Base-by-base conservation (phyloP, 1,140 invertebrate genomes). In the Triops cancriformis region DNA sequence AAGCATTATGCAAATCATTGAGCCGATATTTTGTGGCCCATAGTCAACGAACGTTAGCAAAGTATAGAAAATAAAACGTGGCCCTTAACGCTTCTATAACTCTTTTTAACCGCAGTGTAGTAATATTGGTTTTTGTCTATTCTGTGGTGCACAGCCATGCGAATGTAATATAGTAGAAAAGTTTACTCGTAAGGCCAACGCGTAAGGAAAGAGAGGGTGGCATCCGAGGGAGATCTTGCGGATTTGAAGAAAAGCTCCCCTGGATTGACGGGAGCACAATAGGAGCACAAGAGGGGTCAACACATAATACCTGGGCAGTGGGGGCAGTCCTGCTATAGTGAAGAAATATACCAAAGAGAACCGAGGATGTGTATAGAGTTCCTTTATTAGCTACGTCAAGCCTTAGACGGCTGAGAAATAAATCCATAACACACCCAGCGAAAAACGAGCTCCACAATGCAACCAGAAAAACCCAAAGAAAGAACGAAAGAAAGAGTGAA, bases 71-170 rank as follows among this genome's bases (percentile, higher is more conserved):
- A 64, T n/a, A n/a, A 64, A 18, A 23, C 51, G 51, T 18, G 51
- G 14, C 5, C 51, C 14, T 64, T 18, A n/a, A 23, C 51, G 18
- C 18, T 23, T 18, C 14, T 64, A 64, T 23, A 64, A 23, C 23
- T 64, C 18, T 64, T 64, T 18, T 64, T 64, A n/a, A n/a, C 23
- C 23, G 51, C 51, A 64, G 51, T 64, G 23, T 64, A 64, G 51
- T n/a, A 64, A n/a, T 64, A 64, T 64, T 64, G 51, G 51, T 64
- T 64, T 64, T n/a, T 64, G 51, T 64, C 51, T 23, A n/a, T 64
- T 64, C 23, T 64, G 10, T 18, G 51, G 14, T 23, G 51, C 51
- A 64, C 7, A 23, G 51, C 23, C 51, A 64, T 64, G 51, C 18
- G 51, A 23, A 23, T 64, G 23, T 18, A 0, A 23, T 64, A 64